phyloP scores from a whole-genome alignment of 2,888 invertebrate species.

The Adela reaumurella region DNA sequence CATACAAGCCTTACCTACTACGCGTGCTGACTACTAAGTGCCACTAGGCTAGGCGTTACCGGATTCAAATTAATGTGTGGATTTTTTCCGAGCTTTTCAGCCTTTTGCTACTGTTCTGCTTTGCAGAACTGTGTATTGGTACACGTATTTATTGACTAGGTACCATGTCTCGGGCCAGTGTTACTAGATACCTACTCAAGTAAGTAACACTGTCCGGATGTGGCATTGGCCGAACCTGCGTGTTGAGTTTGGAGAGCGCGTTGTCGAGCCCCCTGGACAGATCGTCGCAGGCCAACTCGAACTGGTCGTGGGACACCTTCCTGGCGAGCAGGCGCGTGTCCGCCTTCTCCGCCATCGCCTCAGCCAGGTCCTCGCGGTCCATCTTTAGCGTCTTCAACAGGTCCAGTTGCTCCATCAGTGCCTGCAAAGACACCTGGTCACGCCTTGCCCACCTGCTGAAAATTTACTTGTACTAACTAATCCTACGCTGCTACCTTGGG shows the following conservation, averaged over 20 bases:
- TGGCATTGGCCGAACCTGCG: slow-evolving; percentile 38
- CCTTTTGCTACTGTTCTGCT: too few species aligned
- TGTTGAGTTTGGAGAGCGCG: slow-evolving; percentile 56
- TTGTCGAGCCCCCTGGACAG: slow-evolving; percentile 62
- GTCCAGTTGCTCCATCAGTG: slow-evolving; percentile 62
- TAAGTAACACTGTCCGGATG: too few species aligned
- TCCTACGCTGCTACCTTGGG: slow-evolving; percentile 53
- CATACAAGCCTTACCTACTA: too few species aligned
- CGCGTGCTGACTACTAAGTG: too few species aligned
- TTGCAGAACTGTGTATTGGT: too few species aligned
- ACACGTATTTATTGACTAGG: too few species aligned
- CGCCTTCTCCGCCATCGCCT: slow-evolving; percentile 71
- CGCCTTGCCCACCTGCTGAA: slow-evolving; percentile 62
- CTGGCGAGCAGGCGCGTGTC: slow-evolving; percentile 64
- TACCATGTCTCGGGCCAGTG: too few species aligned
- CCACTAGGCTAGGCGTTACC: too few species aligned
- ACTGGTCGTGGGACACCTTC: slow-evolving; percentile 71
- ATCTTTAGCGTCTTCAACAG: slow-evolving; percentile 63
- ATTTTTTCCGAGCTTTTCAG: too few species aligned
- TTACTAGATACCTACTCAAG: too few species aligned
- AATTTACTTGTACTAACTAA: slow-evolving; percentile 63
- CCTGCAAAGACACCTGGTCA: slow-evolving; percentile 34
- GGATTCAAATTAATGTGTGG: too few species aligned
- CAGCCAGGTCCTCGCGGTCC: slow-evolving; percentile 67
- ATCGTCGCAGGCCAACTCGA: slow-evolving; percentile 66